Evolutionary conservation across 2,113 vertebrate species (phyloP), one percentile per base, ranked within the genome.

Genomic region (Notothenia coriiceps): DNA sequence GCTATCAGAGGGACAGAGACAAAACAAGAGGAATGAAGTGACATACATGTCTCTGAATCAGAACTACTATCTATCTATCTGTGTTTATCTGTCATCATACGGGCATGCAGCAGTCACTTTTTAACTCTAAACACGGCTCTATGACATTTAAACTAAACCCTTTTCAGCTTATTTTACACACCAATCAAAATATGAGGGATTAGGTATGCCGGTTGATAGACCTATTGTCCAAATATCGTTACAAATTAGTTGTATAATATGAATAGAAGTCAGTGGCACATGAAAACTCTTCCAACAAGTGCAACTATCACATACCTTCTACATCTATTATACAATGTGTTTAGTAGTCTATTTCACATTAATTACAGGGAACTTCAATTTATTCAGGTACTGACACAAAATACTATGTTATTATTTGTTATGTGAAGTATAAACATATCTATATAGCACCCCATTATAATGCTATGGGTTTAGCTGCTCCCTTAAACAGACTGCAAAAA

Each of bases 1-100:
- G 68, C 44, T 63, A 75, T 77, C 67, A 74, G 33, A 40, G 40
- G 77, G 22, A 44, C 62, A 63, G n/a, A 72, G 11, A 20, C 74
- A 55, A 46, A 17, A 72, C 51, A 70, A 47, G 63, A 29, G 9
- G 50, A 64, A 57, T 43, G 18, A 65, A 57, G 55, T 49, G 4
- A 60, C 17, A 82, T 43, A 25, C 74, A 44, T 33, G 65, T 64
- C 22, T 56, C 25, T 80, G 63, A 6, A 12, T 33, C 44, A 46
- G 69, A 80, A 55, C 50, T 63, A 5, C 35, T n/a, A 22, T 43
- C 33, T 8, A 65, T 63, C 50, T 9, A 63, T 64, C 70, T 22
- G n/a, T 33, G 4, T 68, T 49, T 35, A 51, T 35, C 13, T 5
- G 18, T 69, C 59, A 25, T 40, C 51, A 9, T 4, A 35, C 67